Conservation (phyloP, 1,140 invertebrate species). For the Oscheius sp. region DNA sequence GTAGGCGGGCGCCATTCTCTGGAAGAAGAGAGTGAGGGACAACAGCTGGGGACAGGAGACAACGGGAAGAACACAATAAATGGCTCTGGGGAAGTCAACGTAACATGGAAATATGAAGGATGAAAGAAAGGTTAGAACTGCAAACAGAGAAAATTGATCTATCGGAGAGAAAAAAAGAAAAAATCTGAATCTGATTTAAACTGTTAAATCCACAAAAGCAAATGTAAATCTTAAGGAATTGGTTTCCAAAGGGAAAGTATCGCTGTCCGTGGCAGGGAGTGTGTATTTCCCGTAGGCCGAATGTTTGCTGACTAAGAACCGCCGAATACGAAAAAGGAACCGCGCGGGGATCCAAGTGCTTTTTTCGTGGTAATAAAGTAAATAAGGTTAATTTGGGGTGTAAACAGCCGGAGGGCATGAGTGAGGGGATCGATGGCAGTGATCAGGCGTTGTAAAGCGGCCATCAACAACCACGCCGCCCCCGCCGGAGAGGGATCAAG, state of each 20-base stretch:
- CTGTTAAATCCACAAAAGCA: neutral
- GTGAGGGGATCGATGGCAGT: neutral
- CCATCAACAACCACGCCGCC: neutral
- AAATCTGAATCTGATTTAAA: neutral
- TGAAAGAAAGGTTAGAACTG: neutral
- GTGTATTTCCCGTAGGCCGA: no score
- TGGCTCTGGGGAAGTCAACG: neutral
- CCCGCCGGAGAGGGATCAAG: neutral
- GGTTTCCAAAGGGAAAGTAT: neutral
- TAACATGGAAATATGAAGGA: neutral
- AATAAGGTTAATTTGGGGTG: neutral
- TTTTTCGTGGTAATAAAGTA: neutral
- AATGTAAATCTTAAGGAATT: neutral
- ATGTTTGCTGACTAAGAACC: no score
- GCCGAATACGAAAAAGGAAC: no score
- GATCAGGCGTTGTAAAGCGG: neutral
- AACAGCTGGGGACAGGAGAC: neutral
- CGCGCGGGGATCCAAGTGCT: no score
- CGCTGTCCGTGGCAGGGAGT: no score
- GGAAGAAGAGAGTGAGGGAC: conserved; percentile 6
- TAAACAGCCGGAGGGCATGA: no score
- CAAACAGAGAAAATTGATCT: neutral
- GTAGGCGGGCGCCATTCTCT: neutral
- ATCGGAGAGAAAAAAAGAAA: neutral
- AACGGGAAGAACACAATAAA: neutral